Conservation (phyloP, 1,140 invertebrate genomes). For the Anthonomus grandis region DNA sequence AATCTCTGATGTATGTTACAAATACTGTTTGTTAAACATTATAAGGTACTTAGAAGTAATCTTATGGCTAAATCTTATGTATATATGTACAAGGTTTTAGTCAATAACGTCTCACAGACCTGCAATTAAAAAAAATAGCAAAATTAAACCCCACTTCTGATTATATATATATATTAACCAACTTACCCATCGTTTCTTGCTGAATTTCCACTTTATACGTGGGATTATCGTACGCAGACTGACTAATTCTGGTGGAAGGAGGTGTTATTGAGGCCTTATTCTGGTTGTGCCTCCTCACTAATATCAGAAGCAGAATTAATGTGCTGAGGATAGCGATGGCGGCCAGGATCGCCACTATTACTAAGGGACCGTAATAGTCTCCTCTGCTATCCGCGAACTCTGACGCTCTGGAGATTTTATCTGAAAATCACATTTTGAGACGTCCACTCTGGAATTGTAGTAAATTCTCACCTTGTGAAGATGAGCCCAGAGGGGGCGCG, state of each 20-base stretch:
- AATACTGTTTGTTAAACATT: no score
- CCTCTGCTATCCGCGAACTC: slow-evolving; percentile 52
- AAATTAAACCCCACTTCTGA: not conserved
- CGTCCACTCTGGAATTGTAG: no score
- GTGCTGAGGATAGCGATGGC: slow-evolving; percentile 78
- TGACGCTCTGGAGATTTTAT: slow-evolving; percentile 60
- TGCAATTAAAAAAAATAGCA: not conserved
- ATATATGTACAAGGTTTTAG: not conserved
- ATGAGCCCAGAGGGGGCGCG: slow-evolving; percentile 55
- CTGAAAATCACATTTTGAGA: slow-evolving; percentile 40
- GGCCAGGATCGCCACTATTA: slow-evolving; percentile 82
- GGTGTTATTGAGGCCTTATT: slow-evolving; percentile 65
- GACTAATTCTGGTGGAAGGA: slow-evolving; percentile 64
- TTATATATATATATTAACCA: not conserved
- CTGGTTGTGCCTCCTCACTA: slow-evolving; percentile 69
- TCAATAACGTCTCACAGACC: not conserved
- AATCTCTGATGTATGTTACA: no score
- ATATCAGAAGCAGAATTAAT: slow-evolving; percentile 72
- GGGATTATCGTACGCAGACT: slow-evolving; percentile 87
- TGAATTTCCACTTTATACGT: slow-evolving; percentile 91
- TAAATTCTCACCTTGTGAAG: slow-evolving; percentile 47
- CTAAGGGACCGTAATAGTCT: slow-evolving; percentile 82
- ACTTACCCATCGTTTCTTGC: slow-evolving; percentile 84
- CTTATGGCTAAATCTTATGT: no score
- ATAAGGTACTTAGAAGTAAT: no score